Evolutionary conservation across 1,140 invertebrate genomes (phyloP).

Genomic region (Tetraneura akinire): DNA sequence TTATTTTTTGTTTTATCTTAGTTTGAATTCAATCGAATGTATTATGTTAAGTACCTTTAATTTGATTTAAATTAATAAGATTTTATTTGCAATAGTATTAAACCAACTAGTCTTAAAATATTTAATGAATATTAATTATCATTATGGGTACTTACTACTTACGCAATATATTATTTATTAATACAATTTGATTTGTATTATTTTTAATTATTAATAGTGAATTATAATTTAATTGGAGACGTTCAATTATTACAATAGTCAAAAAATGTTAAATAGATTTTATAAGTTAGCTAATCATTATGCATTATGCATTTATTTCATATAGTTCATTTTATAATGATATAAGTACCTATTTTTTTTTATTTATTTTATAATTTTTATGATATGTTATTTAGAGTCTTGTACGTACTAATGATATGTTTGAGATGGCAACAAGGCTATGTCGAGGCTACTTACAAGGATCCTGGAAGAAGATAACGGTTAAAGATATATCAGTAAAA

Average conservation of each 20-base stretch:
- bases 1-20: constrained; percentile 17
- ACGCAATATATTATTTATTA: neutral
- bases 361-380: neutral
- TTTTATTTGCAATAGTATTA: no score
- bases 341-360: neutral
- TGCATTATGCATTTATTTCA: neutral
- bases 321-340: neutral
- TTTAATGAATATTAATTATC: no score
- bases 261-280: no score
- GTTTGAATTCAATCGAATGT: neutral
- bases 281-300: no score
- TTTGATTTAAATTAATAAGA: no score
- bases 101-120: no score
- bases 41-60: no score
- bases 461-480: constrained; percentile 66
- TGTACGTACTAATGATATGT: constrained; percentile 52
- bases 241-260: no score
- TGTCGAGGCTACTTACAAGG: constrained; percentile 85
- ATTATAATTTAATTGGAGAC: no score
- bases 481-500: constrained; percentile 55
- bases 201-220: no score
- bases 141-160: no score
- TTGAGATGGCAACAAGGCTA: constrained; percentile 73
- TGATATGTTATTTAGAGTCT: constrained; percentile 17
- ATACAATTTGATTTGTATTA: no score